Evolutionary conservation across 2,113 vertebrate genomes (phyloP), one percentile per base, ranked within the genome.

Genomic region (Tylochromis polylepis): DNA sequence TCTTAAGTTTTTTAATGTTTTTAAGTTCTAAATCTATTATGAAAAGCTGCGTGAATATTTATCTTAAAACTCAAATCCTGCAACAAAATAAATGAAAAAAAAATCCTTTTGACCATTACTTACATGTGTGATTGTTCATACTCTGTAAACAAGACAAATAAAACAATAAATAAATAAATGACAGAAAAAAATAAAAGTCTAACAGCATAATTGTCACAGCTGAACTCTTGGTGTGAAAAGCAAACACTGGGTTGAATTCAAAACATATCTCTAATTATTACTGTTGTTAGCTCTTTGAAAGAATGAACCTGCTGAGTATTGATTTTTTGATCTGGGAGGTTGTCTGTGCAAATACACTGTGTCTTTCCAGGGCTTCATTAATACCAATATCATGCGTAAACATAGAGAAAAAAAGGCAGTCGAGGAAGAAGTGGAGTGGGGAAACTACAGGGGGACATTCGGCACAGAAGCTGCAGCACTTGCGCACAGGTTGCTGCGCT

Each of bases 291-390:
- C 59, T 89, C 82, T 83, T 80, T 86, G 36, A 87, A 46, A 29
- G 72, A 91, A 81, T 59, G 46, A 83, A 65, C 85, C 85, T 87
- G 82, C 81, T 84, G 75, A 36, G 84, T 81, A 81, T 86, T 81
- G 78, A 85, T 85, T 81, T 79, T 53, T 56, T 20, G 14, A 62
- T 53, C 41, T 49, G 41, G 53, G 51, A 57, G 11, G 80, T 38
- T 78, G 9, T 77, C 10, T 81, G 34, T 56, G 18, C 62, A 7
- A 14, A 4, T 72, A 31, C 15, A 2, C 14, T 38, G 67, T 82
- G 34, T 82, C 36, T 12, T 87, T 70, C 81, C 60, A 60, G 51
- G 24, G 34, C 5, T 22, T 41, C n/a, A 10, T 70, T 78, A 88
- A 88, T 82, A 27, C 36, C 29, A 34, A 70, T 58, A 85, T 90